Conservation (phyloP, 2,888 invertebrate genomes). For the Orchestes rusci region DNA sequence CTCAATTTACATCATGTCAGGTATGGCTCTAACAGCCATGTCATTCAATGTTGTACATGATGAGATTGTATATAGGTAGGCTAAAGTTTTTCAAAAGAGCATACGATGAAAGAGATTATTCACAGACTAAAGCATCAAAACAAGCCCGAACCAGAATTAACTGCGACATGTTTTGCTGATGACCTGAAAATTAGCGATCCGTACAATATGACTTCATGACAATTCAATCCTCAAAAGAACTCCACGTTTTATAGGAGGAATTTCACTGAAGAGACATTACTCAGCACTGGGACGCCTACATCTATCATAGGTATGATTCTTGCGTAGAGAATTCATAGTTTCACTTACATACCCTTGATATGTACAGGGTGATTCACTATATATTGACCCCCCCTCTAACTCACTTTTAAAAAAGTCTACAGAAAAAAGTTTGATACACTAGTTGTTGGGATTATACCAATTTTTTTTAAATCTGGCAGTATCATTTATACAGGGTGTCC, state of each 20-base stretch:
- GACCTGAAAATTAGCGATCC: constrained; percentile 58
- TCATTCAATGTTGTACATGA: constrained; percentile 86
- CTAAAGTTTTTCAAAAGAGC: constrained; percentile 6
- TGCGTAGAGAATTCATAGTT: too few species aligned
- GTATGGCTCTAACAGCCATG: constrained; percentile 84
- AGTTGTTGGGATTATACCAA: too few species aligned
- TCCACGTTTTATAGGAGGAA: constrained; percentile 49
- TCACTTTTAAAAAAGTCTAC: too few species aligned
- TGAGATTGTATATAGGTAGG: constrained; percentile 69
- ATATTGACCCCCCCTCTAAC: too few species aligned
- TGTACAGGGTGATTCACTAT: too few species aligned
- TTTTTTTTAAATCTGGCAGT: too few species aligned
- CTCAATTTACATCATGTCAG: constrained; percentile 78
- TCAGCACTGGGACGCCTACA: constrained; percentile 51
- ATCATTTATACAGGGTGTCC: too few species aligned
- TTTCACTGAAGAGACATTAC: constrained; percentile 52
- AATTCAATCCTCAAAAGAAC: constrained; percentile 52
- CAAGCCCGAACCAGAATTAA: constrained; percentile 38
- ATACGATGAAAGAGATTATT: neutral
- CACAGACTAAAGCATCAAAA: constrained; percentile 53
- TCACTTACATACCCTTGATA: neutral
- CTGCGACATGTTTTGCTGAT: constrained; percentile 52
- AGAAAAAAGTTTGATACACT: too few species aligned
- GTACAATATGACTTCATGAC: constrained; percentile 66
- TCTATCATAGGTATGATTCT: constrained; percentile 32